Percentiles rank a stretch among this genome's conserved stretches.
These are phyloP conservation scores for Phrynocephalus versicolor DNA, from an alignment of 2,113 vertebrate genomes.

Conservation along the genomic window DNA sequence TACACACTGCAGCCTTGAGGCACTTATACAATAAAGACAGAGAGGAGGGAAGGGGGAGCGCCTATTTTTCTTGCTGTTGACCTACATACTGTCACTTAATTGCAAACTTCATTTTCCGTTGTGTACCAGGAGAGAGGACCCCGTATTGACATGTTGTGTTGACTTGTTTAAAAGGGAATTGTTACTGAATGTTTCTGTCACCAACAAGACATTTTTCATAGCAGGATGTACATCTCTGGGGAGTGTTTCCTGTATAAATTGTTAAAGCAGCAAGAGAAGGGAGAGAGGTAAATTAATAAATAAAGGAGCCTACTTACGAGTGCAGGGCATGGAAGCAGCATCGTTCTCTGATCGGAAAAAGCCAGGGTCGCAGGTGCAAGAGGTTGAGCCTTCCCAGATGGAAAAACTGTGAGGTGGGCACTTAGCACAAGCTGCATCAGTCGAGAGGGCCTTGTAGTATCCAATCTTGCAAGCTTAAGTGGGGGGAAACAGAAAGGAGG, in stretches of 20 bases:
- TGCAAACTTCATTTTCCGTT: constrained; percentile 16
- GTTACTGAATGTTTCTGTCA: constrained; percentile 1
- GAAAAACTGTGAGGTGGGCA: constrained; percentile 96
- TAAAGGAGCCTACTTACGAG: constrained; percentile 84
- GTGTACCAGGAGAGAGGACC: constrained; percentile 28
- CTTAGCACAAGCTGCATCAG: constrained; percentile 88
- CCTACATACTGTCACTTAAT: constrained; percentile 36
- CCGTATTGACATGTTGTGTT: constrained; percentile 4
- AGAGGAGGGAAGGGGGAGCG: not conserved
- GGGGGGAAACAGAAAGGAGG: constrained; percentile 51
- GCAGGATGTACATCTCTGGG: not conserved
- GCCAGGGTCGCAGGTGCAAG: constrained; percentile 92
- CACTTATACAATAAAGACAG: not conserved
- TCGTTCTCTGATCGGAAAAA: constrained; percentile 93
- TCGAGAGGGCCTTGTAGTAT: constrained; percentile 92
- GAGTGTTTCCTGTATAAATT: not conserved
- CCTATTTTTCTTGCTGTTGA: constrained; percentile 19
- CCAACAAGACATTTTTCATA: constrained; percentile 4
- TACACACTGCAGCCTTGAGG: not conserved
- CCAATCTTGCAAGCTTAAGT: constrained; percentile 92
- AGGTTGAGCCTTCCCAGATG: constrained; percentile 91
- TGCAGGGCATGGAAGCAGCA: constrained; percentile 93
- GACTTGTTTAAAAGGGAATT: constrained; percentile 21
- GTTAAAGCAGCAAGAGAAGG: not conserved
- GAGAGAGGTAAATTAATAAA: not conserved